Conservation (phyloP, 2,113 vertebrate genomes). For the Anthoscopus minutus region DNA sequence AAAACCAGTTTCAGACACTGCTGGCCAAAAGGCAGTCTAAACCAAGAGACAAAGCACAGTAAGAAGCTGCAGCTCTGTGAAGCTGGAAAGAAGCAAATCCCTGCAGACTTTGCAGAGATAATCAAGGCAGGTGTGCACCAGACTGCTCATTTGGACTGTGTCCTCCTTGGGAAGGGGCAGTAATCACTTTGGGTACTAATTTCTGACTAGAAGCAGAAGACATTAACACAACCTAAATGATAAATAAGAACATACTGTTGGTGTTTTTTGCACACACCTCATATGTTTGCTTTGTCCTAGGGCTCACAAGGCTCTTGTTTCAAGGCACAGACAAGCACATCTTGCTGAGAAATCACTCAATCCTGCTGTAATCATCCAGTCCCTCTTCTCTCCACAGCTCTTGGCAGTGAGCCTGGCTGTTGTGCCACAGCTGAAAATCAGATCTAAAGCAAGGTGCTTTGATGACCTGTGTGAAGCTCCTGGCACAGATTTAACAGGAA, state of each 20-base stretch:
- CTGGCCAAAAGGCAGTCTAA: not conserved
- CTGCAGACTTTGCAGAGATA: not conserved
- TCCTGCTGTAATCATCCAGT: not conserved
- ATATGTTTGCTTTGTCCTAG: not conserved
- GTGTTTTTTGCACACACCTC: not conserved
- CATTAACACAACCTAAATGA: not conserved
- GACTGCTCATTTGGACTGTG: not conserved
- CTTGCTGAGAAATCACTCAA: not conserved
- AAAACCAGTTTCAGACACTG: not conserved
- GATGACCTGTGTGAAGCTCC: not conserved
- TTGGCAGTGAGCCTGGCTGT: conserved; percentile 4
- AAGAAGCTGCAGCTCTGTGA: not conserved
- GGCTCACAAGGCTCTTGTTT: not conserved
- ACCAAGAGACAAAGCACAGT: rapidly evolving
- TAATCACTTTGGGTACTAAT: not conserved
- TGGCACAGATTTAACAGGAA: not conserved
- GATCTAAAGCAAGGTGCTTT: not conserved
- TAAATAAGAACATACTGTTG: not conserved
- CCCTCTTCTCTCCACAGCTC: not conserved
- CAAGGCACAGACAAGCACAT: not conserved
- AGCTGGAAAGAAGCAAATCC: not conserved
- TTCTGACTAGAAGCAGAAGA: not conserved
- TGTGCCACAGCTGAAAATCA: conserved; percentile 22
- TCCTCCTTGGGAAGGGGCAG: not conserved
- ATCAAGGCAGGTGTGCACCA: not conserved